These are phyloP conservation scores for Liasis olivaceus DNA, from an alignment of 2,797 vertebrate species.

Conservation along the genomic window DNA sequence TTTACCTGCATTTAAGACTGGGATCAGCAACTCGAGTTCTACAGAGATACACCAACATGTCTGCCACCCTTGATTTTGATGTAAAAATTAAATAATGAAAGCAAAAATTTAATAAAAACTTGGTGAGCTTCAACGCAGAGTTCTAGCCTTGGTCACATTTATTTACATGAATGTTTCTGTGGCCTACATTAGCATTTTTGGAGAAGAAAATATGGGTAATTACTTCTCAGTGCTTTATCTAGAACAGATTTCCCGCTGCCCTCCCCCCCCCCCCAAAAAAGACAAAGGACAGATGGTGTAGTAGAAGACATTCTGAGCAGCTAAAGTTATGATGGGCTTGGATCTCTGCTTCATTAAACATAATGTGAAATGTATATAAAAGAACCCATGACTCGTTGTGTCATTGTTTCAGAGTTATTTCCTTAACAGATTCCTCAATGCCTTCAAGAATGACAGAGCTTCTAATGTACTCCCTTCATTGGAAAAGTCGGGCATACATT, in stretches of 20 bases:
- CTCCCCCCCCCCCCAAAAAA: background rate
- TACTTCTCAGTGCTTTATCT: background rate
- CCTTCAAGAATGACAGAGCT: background rate
- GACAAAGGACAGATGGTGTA: background rate
- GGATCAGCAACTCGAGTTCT: background rate
- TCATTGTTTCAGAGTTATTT: background rate
- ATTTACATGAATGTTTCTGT: background rate
- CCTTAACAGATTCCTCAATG: background rate
- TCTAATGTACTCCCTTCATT: too few species aligned
- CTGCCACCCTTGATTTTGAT: background rate
- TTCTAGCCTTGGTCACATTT: background rate
- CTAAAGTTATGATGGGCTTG: background rate
- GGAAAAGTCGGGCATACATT: too few species aligned
- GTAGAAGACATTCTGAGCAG: background rate
- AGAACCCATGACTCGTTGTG: background rate
- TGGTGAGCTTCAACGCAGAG: background rate
- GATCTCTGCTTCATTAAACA: background rate
- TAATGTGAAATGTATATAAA: background rate
- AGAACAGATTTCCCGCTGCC: background rate
- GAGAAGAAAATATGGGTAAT: background rate
- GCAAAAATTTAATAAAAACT: background rate
- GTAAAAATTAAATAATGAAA: background rate
- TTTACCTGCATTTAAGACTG: background rate
- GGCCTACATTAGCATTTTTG: background rate
- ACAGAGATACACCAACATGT: background rate